Evolutionary conservation across 2,888 invertebrate genomes (phyloP).

Genomic region (Apoda limacodes): DNA sequence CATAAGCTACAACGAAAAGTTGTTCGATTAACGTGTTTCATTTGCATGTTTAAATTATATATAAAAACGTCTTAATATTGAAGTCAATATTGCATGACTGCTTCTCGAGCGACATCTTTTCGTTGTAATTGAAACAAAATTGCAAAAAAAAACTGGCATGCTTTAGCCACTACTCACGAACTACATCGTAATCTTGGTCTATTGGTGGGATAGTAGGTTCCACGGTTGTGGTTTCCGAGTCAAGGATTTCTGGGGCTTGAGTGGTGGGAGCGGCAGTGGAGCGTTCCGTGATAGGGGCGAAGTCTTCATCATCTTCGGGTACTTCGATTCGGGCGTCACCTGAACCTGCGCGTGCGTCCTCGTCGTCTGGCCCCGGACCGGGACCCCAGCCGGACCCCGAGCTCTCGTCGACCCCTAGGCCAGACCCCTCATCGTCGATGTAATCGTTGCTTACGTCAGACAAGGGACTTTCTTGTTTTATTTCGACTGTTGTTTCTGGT

Average conservation of each 20-base stretch:
- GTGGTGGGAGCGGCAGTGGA: constrained; percentile 23
- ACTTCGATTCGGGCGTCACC: constrained; percentile 43
- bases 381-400: constrained; percentile 85
- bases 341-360: constrained; percentile 69
- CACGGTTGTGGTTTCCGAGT: constrained; percentile 13
- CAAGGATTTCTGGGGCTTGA: constrained; percentile 19
- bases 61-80: too few relatives aligned
- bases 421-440: constrained; percentile 82
- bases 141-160: constrained; percentile 52
- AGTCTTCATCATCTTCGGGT: constrained; percentile 61
- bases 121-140: constrained; percentile 23
- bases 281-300: constrained; percentile 22
- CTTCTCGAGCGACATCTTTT: background rate
- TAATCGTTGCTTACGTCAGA: constrained; percentile 73
- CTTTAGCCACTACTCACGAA: constrained; percentile 66
- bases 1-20: too few relatives aligned
- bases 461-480: constrained; percentile 54
- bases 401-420: constrained; percentile 83
- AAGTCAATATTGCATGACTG: constrained; percentile 1
- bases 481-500: constrained; percentile 34
- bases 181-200: constrained; percentile 42
- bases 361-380: constrained; percentile 81
- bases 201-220: constrained; percentile 34
- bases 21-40: too few relatives aligned
- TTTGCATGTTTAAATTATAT: too few relatives aligned